phyloP scores from a whole-genome alignment of 2,888 invertebrate genomes.

The Willowsia nigromaculata region DNA sequence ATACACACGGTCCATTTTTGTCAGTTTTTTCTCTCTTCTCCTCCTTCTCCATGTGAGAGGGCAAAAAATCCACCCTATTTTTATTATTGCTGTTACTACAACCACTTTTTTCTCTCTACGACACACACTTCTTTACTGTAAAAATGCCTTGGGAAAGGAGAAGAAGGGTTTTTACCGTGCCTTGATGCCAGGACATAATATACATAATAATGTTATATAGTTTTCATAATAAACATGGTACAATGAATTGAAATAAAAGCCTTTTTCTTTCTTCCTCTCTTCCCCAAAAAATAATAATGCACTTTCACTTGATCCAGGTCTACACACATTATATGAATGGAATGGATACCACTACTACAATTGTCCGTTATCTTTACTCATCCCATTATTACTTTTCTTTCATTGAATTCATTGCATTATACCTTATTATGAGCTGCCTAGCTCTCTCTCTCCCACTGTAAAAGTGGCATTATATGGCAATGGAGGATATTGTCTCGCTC shows the following conservation, averaged over 20 bases:
- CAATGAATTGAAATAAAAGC: slow-evolving; percentile 69
- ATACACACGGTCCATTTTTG: slow-evolving; percentile 53
- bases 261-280: slow-evolving; percentile 39
- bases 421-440: slow-evolving; percentile 61
- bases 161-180: slow-evolving; percentile 43
- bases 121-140: neutral
- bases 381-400: slow-evolving; percentile 69
- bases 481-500: slow-evolving; percentile 45
- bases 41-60: slow-evolving; percentile 34
- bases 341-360: slow-evolving; percentile 28
- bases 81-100: slow-evolving; percentile 43
- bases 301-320: slow-evolving; percentile 70
- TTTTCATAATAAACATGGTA: slow-evolving; percentile 63
- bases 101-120: neutral
- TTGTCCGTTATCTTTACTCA: slow-evolving; percentile 69
- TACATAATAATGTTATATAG: slow-evolving; percentile 49
- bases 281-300: slow-evolving; percentile 57
- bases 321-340: slow-evolving; percentile 16
- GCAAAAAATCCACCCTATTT: slow-evolving; percentile 61
- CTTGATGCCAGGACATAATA: slow-evolving; percentile 5
- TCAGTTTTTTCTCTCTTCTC: slow-evolving; percentile 48
- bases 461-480: slow-evolving; percentile 29
- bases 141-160: slow-evolving; percentile 5
- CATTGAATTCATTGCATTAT: slow-evolving; percentile 65
- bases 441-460: neutral